Percentiles rank a stretch among this genome's conserved stretches.
Conservation (phyloP, 2,888 invertebrate species). For the Diogma glabrata region DNA sequence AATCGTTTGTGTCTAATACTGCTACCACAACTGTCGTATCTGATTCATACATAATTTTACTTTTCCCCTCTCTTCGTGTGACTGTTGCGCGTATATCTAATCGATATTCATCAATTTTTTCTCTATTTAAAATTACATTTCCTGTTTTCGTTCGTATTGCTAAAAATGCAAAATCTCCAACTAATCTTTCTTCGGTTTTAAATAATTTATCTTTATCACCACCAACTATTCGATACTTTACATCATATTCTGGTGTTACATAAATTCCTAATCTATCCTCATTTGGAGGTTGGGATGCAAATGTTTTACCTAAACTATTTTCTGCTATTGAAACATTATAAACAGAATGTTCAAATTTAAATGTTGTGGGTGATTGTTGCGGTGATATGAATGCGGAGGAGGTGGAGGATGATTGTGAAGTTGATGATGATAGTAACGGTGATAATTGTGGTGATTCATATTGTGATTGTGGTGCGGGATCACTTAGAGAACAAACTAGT, state of each 20-base stretch:
- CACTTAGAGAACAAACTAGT: conserved; percentile 19
- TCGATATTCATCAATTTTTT: conserved; percentile 72
- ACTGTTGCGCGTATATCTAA: conserved; percentile 65
- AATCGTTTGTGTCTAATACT: conserved; percentile 78
- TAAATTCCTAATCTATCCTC: conserved; percentile 73
- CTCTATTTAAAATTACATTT: conserved; percentile 83
- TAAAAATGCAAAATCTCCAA: conserved; percentile 93
- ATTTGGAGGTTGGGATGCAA: conserved; percentile 55
- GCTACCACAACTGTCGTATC: conserved; percentile 59
- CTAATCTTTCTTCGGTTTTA: conserved; percentile 76
- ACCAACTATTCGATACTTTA: conserved; percentile 75
- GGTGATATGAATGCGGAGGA: conserved; percentile 3
- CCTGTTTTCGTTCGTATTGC: conserved; percentile 80
- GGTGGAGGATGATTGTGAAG: conserved; percentile 7
- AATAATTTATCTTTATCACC: conserved; percentile 87
- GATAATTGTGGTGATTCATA: conserved; percentile 14
- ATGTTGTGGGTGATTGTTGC: not conserved
- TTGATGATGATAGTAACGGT: conserved; percentile 12
- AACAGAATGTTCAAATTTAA: conserved; percentile 49
- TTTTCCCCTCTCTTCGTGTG: conserved; percentile 43
- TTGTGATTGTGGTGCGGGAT: conserved; percentile 18
- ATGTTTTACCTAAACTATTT: conserved; percentile 84
- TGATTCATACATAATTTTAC: conserved; percentile 51
- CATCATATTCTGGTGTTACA: conserved; percentile 42
- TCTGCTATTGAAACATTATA: conserved; percentile 90